Conservation (phyloP, 30 jellyfish, hydroid and myxozoan genomes). For the Aurelia aurita complex sp. Pacific region DNA sequence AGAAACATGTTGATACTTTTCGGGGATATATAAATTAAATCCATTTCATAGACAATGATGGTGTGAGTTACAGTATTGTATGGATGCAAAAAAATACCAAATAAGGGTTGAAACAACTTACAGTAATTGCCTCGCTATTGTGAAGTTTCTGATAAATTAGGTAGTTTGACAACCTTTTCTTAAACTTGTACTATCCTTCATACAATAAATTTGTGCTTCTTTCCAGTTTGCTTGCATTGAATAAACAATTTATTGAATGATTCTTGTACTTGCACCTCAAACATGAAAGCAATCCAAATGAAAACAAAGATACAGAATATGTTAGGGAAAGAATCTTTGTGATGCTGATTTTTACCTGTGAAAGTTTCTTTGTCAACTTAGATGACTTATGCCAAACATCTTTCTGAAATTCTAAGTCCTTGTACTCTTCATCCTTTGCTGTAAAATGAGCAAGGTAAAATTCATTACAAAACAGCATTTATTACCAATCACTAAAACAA, state of each 20-base stretch:
- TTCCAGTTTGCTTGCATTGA: too few species aligned
- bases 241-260: too few species aligned
- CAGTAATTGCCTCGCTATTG: too few species aligned
- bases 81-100: too few species aligned
- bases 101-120: too few species aligned
- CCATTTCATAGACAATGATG: not conserved
- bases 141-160: too few species aligned
- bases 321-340: not conserved
- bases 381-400: conserved; percentile 30
- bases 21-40: not conserved
- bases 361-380: not conserved
- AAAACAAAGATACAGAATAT: too few species aligned
- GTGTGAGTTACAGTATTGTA: not conserved
- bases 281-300: not conserved
- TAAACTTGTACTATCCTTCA: too few species aligned
- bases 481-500: not conserved
- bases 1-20: not conserved
- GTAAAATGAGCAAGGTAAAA: not conserved
- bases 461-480: too few species aligned
- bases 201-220: too few species aligned
- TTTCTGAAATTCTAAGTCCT: conserved; percentile 8
- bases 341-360: not conserved
- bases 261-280: too few species aligned
- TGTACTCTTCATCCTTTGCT: conserved; percentile 7
- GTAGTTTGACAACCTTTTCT: too few species aligned